Conservation (phyloP, 2,888 invertebrate genomes). For the Sinelater perroti region DNA sequence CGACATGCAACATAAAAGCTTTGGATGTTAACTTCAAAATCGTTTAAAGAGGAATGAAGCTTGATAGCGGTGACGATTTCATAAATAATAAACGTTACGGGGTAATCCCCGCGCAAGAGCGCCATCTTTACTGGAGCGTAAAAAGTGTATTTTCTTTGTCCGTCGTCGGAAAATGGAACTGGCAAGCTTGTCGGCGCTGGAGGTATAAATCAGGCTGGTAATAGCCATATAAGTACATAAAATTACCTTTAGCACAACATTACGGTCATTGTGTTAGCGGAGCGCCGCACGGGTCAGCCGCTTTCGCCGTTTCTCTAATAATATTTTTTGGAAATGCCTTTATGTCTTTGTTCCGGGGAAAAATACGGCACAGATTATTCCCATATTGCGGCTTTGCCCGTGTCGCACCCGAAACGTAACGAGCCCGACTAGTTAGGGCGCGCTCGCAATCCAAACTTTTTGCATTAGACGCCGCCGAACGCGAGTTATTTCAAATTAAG, state of each 20-base stretch:
- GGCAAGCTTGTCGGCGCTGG: conserved; percentile 40
- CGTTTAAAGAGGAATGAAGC: conserved; percentile 15
- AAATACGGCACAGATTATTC: conserved; percentile 18
- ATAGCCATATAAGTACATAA: conserved; percentile 48
- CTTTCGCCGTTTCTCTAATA: conserved; percentile 38
- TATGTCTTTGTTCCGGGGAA: conserved; percentile 19
- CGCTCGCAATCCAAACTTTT: no score
- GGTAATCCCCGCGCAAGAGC: conserved; percentile 34
- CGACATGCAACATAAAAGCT: no score
- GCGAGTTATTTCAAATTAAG: conserved; percentile 3
- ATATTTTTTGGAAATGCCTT: conserved; percentile 33
- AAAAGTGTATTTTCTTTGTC: conserved; percentile 38
- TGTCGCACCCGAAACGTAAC: background rate
- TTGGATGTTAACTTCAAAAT: no score
- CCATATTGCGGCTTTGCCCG: conserved; percentile 1
- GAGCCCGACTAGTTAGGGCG: no score
- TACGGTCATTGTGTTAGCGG: conserved; percentile 44
- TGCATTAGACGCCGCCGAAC: no score
- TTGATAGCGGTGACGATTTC: conserved; percentile 30
- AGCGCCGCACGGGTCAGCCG: conserved; percentile 40
- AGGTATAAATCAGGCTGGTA: conserved; percentile 45
- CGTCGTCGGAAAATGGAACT: conserved; percentile 32
- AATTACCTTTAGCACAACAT: conserved; percentile 44
- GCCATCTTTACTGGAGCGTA: conserved; percentile 35
- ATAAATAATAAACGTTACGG: conserved; percentile 35